Base-by-base conservation (phyloP, 2,113 vertebrate genomes). In the Thunnus maccoyii region DNA sequence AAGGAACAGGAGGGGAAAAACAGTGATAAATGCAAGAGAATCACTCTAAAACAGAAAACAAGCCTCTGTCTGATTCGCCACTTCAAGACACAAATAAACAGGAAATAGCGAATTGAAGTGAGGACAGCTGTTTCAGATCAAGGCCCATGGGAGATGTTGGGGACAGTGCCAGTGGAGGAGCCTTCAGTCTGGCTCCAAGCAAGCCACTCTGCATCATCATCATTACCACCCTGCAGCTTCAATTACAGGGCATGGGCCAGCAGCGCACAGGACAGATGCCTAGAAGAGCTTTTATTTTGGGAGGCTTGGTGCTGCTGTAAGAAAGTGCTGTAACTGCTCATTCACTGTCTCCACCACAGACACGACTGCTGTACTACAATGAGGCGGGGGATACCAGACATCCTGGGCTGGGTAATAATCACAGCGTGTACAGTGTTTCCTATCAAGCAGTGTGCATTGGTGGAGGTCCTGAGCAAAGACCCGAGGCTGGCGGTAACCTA, bases 161-260 rank as follows among this genome's bases (percentile, higher is more conserved):
- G 79, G 87, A 83, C 64, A 76, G 63, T 82, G 85, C 83, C 86
- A 90, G 80, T 58, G 78, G 86, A 91, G 60, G 84, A 87, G 86
- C 69, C 74, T 82, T 83, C 67, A 70, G 82, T 89, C 89, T 89
- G 90, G 88, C 90, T 91, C 88, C 86, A 81, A 83, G 68, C 76
- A 81, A 86, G 83, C 84, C 80, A 73, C 88, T 84, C 61, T 78
- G 78, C 87, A 86, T 93, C 91, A 88, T 77, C 80, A 80, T 91
- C 87, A 87, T 82, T 84, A 88, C 90, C 92, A 88, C 82, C 86
- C 86, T 86, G 84, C 77, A 85, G 81, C 85, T 94, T 91, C 91
- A 91, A 94, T 94, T 93, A 94, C 92, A 94, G 91, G 93, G 88
- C 86, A 87, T 9, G 36, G 75, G 75, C 56, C 81, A 88, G 82